Evolutionary conservation across 2,113 vertebrate genomes (phyloP).

Genomic region (Carassius carassius): DNA sequence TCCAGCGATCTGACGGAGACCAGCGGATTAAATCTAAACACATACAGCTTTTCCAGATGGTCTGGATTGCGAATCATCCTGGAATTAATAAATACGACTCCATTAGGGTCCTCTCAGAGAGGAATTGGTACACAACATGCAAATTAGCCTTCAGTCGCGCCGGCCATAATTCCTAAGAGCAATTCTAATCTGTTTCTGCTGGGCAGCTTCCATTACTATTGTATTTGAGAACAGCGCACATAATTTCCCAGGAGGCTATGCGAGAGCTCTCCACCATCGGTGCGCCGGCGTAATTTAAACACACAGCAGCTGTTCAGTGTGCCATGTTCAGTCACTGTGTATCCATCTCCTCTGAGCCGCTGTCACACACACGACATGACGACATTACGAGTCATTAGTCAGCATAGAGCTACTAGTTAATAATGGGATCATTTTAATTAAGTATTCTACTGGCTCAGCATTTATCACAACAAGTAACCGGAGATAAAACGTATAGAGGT

Average conservation of each 20-base stretch:
- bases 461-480: not conserved
- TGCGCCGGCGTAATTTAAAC: constrained; percentile 46
- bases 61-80: constrained; percentile 9
- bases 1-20: not conserved
- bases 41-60: constrained; percentile 33
- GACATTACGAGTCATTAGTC: constrained; percentile 20
- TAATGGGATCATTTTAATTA: not conserved
- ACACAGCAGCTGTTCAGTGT: constrained; percentile 54
- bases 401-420: constrained; percentile 13
- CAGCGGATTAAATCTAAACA: constrained; percentile 1
- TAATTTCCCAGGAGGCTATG: constrained; percentile 58
- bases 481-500: not conserved
- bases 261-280: constrained; percentile 44
- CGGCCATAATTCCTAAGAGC: constrained; percentile 38
- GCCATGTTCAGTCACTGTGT: constrained; percentile 40
- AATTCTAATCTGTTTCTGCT: constrained; percentile 44
- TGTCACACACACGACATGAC: constrained; percentile 21
- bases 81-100: constrained; percentile 37
- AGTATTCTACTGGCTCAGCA: not conserved
- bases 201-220: constrained; percentile 55
- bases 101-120: constrained; percentile 29
- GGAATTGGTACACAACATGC: constrained; percentile 38
- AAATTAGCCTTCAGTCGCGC: constrained; percentile 19
- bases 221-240: constrained; percentile 57
- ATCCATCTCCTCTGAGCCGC: constrained; percentile 42